phyloP scores from a whole-genome alignment of 2,113 vertebrate genomes.

The Brienomyrus longianalis region DNA sequence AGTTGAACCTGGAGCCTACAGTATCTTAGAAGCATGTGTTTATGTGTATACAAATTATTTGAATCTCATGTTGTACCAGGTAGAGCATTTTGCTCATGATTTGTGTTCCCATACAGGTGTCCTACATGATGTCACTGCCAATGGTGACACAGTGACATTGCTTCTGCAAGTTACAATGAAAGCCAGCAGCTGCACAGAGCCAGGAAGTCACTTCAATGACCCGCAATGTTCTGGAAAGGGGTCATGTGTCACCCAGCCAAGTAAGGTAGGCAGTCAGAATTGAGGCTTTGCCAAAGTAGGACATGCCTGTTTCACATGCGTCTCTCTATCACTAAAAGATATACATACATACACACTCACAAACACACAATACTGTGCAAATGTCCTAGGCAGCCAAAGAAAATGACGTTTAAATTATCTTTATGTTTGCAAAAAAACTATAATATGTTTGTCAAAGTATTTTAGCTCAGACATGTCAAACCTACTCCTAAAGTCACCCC shows the following conservation, averaged over 20 bases:
- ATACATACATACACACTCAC: not conserved
- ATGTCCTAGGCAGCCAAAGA: not conserved
- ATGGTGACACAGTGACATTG: slow-evolving; percentile 76
- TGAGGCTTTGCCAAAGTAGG: not conserved
- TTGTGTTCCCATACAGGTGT: slow-evolving; percentile 44
- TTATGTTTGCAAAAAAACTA: not conserved
- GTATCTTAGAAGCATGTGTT: not conserved
- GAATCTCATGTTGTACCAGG: not conserved
- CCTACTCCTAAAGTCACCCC: not conserved
- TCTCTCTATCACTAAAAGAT: not conserved
- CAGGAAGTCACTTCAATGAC: slow-evolving; percentile 59
- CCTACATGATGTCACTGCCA: slow-evolving; percentile 46
- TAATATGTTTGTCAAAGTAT: not conserved
- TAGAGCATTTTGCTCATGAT: not conserved
- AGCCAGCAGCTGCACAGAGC: slow-evolving; percentile 72
- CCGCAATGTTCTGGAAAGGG: slow-evolving; percentile 82
- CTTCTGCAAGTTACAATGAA: slow-evolving; percentile 84
- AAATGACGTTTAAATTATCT: not conserved
- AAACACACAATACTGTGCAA: not conserved
- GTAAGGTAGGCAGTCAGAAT: slow-evolving; percentile 66
- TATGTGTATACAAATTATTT: not conserved
- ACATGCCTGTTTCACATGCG: not conserved
- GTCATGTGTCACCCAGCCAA: slow-evolving; percentile 73
- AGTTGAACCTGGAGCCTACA: not conserved
- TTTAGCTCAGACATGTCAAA: not conserved